These are phyloP conservation scores for Nycticebus coucang DNA, from an alignment of 2,113 vertebrate genomes.

Conservation along the genomic window DNA sequence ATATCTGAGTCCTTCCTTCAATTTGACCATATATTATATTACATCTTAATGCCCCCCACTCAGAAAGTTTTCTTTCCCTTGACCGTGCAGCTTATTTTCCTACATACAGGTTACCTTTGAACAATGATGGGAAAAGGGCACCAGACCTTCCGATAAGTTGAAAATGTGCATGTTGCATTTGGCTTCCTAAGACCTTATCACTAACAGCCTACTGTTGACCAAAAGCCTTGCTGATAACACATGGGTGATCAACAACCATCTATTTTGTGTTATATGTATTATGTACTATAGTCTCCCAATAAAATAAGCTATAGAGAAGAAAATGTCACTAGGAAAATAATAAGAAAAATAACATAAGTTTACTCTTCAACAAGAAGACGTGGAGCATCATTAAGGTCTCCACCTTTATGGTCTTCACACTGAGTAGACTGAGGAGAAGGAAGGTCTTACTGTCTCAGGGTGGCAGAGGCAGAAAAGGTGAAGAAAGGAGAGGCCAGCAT, in stretches of 20 bases:
- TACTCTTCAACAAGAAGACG: not conserved
- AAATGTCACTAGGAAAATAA: not conserved
- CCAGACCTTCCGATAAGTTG: not conserved
- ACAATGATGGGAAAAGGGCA: not conserved
- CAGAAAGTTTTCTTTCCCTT: not conserved
- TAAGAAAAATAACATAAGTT: not conserved
- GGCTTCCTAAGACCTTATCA: no score
- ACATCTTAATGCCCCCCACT: not conserved
- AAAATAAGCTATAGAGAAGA: not conserved
- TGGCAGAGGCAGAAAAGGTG: not conserved
- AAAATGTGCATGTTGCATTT: not conserved
- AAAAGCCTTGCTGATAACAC: not conserved
- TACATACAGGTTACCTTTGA: not conserved
- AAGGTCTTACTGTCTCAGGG: not conserved
- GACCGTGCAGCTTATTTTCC: not conserved
- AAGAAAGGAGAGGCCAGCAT: not conserved
- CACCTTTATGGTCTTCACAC: not conserved
- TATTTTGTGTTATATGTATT: not conserved
- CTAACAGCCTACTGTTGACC: no score
- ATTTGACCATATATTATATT: not conserved
- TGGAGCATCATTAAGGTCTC: not conserved
- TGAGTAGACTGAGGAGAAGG: not conserved
- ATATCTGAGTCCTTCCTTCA: not conserved
- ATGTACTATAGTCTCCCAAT: not conserved
- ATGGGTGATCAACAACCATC: not conserved